phyloP scores from a whole-genome alignment of 1,140 invertebrate species.

The Drosophila ananassae region DNA sequence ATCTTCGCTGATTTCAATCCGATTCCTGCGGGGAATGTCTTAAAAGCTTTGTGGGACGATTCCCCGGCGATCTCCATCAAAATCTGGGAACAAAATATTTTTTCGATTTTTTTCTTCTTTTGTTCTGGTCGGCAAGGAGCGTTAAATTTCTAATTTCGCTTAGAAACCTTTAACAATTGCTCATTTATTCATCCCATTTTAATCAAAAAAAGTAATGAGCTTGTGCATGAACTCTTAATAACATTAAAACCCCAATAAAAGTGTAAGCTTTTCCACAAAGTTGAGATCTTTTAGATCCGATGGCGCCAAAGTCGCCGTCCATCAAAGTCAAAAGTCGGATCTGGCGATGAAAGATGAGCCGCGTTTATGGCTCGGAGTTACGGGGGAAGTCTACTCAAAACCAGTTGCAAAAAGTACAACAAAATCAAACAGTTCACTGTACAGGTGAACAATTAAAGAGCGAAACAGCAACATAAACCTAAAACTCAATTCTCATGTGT shows the following conservation, averaged over 20 bases:
- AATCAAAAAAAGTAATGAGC: no score
- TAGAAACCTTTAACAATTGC: no score
- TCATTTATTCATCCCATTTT: no score
- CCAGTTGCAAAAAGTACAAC: conserved; percentile 15
- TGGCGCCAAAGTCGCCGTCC: conserved; percentile 6
- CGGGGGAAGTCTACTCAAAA: conserved; percentile 12
- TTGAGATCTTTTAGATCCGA: not conserved
- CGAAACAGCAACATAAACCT: conserved; percentile 4
- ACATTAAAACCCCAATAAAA: conserved; percentile 2
- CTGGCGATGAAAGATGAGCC: conserved; percentile 25
- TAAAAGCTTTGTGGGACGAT: no score
- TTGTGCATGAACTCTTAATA: no score
- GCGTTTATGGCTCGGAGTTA: conserved; percentile 16
- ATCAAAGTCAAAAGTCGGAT: conserved; percentile 4
- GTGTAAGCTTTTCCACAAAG: conserved; percentile 1
- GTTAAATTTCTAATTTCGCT: no score
- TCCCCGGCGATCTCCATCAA: no score
- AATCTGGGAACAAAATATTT: no score
- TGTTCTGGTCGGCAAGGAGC: no score
- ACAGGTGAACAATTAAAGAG: conserved; percentile 9
- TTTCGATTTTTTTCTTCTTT: no score
- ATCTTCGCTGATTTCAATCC: no score
- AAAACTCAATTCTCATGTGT: not conserved
- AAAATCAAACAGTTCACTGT: conserved; percentile 6
- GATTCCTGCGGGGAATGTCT: no score